phyloP scores from a whole-genome alignment of 1,140 invertebrate species.

The Drosophila leontia region DNA sequence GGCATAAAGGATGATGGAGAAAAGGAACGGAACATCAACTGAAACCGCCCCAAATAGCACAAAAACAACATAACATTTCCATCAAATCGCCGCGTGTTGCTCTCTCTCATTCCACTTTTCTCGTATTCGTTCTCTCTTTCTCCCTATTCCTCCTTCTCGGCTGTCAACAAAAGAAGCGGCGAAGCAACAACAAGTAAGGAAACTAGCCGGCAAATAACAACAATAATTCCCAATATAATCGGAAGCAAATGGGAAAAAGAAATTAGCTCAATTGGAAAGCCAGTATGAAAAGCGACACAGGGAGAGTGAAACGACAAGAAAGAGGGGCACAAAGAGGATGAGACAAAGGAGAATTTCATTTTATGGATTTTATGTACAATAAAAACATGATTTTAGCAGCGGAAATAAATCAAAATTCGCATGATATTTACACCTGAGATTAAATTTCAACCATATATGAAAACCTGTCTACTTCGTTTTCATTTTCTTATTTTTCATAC shows the following conservation, averaged over 20 bases:
- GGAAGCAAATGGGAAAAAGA: slow-evolving; percentile 78
- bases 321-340: slow-evolving; percentile 22
- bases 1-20: slow-evolving; percentile 34
- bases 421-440: slow-evolving; percentile 23
- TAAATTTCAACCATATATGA: neutral
- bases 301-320: slow-evolving; percentile 23
- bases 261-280: slow-evolving; percentile 82
- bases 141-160: slow-evolving; percentile 18
- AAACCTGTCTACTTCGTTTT: neutral
- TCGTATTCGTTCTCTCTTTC: neutral
- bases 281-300: slow-evolving; percentile 39
- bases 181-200: slow-evolving; percentile 54
- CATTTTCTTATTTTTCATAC: neutral
- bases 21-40: slow-evolving; percentile 4
- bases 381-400: slow-evolving; percentile 10
- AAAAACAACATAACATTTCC: slow-evolving; percentile 37
- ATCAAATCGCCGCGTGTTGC: slow-evolving; percentile 28
- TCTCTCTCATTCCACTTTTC: slow-evolving; percentile 1
- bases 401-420: slow-evolving; percentile 29
- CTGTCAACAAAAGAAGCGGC: slow-evolving; percentile 31
- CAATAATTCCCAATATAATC: slow-evolving; percentile 74
- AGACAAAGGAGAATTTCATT: neutral
- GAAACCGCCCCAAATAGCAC: slow-evolving; percentile 46
- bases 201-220: slow-evolving; percentile 58
- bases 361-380: slow-evolving; percentile 52